These are phyloP conservation scores for Coreius guichenoti DNA, from an alignment of 2,797 vertebrate genomes.

Conservation along the genomic window DNA sequence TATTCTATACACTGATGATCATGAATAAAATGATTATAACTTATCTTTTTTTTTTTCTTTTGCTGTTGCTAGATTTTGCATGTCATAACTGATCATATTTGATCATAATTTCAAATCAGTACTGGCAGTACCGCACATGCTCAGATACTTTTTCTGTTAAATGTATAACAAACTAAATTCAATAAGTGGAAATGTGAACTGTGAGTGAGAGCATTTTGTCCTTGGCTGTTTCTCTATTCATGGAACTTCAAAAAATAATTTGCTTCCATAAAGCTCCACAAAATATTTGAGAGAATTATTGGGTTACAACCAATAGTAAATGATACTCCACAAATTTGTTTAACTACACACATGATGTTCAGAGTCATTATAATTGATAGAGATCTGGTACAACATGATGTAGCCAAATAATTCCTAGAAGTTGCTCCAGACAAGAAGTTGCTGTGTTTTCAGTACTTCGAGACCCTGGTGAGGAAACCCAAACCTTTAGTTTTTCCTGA, in stretches of 20 bases:
- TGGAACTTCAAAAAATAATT: slow-evolving; percentile 40
- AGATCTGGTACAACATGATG: background rate
- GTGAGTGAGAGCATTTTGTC: slow-evolving; percentile 18
- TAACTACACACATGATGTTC: slow-evolving; percentile 1
- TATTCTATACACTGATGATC: background rate
- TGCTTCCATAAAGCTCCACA: slow-evolving; percentile 12
- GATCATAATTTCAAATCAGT: background rate
- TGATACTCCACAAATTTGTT: background rate
- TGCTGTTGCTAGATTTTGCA: background rate
- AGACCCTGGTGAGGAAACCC: background rate
- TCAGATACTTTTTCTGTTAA: background rate
- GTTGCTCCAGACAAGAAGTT: background rate
- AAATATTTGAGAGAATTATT: background rate
- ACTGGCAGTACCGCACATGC: background rate
- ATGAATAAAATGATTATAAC: background rate
- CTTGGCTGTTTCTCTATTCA: slow-evolving; percentile 33
- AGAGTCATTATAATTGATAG: background rate
- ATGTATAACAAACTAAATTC: background rate
- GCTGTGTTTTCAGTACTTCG: background rate
- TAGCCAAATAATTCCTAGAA: background rate
- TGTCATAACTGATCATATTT: background rate
- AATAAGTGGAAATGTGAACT: slow-evolving; percentile 1
- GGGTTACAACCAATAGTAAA: background rate
- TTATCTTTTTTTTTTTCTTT: background rate
- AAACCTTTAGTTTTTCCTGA: background rate